Percentiles rank a stretch among this genome's conserved stretches.
These are phyloP conservation scores for Augochlorella aurata DNA, from an alignment of 2,888 invertebrate species.

Conservation along the genomic window DNA sequence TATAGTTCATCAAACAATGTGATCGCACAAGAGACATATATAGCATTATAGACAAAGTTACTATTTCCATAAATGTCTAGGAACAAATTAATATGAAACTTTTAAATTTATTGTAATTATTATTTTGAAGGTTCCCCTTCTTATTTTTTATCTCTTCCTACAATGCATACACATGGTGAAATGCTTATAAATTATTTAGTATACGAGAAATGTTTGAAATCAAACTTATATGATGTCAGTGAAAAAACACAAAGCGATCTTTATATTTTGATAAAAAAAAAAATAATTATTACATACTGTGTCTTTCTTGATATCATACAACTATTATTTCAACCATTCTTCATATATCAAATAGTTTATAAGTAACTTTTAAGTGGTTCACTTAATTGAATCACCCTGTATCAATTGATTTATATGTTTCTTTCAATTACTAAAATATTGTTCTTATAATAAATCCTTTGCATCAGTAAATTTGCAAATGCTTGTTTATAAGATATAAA, in stretches of 20 bases:
- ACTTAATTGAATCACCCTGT: neutral
- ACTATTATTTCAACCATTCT: no score
- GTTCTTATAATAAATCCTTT: conserved; percentile 5
- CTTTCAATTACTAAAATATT: conserved; percentile 14
- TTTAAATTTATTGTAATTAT: conserved; percentile 11
- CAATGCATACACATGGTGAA: conserved; percentile 2
- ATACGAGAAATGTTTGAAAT: no score
- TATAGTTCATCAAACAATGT: conserved; percentile 28
- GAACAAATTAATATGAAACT: conserved; percentile 23
- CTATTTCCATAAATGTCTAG: conserved; percentile 25
- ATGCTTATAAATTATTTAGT: no score
- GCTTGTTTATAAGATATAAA: conserved; percentile 2
- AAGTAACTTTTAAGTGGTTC: no score
- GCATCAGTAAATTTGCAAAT: conserved; percentile 23
- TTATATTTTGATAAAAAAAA: no score
- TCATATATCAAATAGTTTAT: no score
- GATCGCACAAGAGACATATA: conserved; percentile 18
- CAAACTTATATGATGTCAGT: no score
- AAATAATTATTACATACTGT: no score
- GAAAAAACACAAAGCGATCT: no score
- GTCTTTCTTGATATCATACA: no score
- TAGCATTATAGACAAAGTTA: conserved; percentile 32
- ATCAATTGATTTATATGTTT: conserved; percentile 25
- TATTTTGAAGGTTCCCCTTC: conserved; percentile 33
- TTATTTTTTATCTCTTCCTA: conserved; percentile 33